Conservation (phyloP, 2,113 vertebrate genomes). For the Merops nubicus region DNA sequence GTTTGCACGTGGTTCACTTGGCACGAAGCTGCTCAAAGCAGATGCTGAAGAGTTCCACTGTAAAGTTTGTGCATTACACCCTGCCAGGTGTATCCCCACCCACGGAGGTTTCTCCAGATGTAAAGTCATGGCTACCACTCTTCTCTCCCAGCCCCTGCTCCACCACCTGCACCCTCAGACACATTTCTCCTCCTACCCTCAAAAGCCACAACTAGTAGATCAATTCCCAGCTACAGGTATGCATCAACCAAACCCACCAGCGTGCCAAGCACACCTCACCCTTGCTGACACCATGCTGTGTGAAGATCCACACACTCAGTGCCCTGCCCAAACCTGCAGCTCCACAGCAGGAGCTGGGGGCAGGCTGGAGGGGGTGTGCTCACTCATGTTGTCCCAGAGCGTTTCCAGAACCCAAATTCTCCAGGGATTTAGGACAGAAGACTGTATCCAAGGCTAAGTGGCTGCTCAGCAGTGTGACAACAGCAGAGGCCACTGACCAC, state of each 20-base stretch:
- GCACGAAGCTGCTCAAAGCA: not conserved
- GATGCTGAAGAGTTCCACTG: not conserved
- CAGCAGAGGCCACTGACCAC: not conserved
- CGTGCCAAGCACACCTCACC: not conserved
- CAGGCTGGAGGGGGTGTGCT: too few relatives aligned
- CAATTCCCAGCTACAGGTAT: not conserved
- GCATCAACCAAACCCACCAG: not conserved
- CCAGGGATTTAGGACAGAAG: not conserved
- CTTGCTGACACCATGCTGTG: not conserved
- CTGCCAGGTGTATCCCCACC: not conserved
- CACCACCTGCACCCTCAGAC: not conserved
- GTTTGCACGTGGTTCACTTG: not conserved
- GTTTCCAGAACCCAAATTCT: not conserved
- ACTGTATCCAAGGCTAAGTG: not conserved
- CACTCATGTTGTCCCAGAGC: too few relatives aligned
- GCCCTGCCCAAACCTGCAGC: not conserved
- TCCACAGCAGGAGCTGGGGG: too few relatives aligned
- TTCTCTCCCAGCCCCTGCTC: not conserved
- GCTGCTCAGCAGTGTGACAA: not conserved
- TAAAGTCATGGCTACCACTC: not conserved
- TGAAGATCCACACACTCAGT: not conserved
- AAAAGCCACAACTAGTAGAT: not conserved
- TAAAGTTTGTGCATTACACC: accelerated
- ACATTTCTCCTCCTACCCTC: not conserved
- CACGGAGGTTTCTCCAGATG: not conserved